Evolutionary conservation across 2,113 vertebrate species (phyloP), one percentile per base, ranked within the genome.

Genomic region (Podarcis raffonei): DNA sequence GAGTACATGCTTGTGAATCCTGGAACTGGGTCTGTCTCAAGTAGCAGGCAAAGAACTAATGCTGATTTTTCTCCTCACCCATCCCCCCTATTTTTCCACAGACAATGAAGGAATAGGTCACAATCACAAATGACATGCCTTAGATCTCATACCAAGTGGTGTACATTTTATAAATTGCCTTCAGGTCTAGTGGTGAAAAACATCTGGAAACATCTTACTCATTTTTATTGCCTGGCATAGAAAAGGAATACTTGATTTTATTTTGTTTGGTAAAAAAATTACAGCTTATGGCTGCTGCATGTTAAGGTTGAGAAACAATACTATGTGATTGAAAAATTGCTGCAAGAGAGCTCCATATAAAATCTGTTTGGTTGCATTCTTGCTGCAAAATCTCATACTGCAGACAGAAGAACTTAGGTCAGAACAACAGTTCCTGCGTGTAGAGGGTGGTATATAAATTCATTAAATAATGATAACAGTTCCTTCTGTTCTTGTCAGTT

Each of bases 181-280:
- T 13, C 37, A 71, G 88, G 81, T 69, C 68, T 89, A 15, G 22
- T 89, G 68, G 32, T 86, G 0, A 83, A 65, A 83, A 80, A 74
- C 32, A 27, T 65, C 69, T 69, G 68, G 18, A 81, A 77, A 53
- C 48, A 12, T 90, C 91, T 37, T 48, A 27, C 90, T 90, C 0
- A 0, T 80, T 53, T 39, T 88, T 92, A 32, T 30, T 20, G 32
- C 2, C 30, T 68, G 69, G 48, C 77, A 75, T 86, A 84, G 71
- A 72, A 35, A 2, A 39, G 11, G 48, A 53, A 53, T 48, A 48
- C 42, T 48, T 48, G 42, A 48, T 48, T 48, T 48, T 2, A 3
- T 4, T 74, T 2, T 7, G 0, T 18, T n/a, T 88, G 72, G 16
- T 86, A 18, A 59, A 39, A 35, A 53, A 86, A 76, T 83, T 37